A percentile compares a stretch with the other conserved stretches of the same genome.
phyloP scores from a whole-genome alignment of 1,140 invertebrate species.

The Ephestia elutella region DNA sequence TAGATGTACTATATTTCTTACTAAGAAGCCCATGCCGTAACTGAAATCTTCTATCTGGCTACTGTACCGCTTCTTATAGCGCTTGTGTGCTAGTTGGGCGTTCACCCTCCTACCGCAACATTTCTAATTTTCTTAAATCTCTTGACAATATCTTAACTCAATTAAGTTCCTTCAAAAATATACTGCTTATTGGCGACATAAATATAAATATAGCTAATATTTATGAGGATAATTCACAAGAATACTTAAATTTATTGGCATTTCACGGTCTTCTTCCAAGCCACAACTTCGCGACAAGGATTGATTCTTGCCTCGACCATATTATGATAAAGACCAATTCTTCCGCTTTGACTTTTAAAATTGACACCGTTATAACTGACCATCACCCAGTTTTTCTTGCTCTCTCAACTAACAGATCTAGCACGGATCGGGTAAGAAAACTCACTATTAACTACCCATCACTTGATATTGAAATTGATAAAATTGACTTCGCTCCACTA shows the following conservation, averaged over 20 bases:
- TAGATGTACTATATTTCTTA: too few relatives aligned
- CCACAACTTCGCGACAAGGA: not conserved
- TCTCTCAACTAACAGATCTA: not conserved
- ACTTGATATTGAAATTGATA: not conserved
- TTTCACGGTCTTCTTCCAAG: conserved; percentile 6
- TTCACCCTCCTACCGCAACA: not conserved
- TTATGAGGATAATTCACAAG: not conserved
- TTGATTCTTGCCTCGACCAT: conserved; percentile 6
- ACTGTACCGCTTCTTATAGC: too few relatives aligned
- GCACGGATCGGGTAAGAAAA: not conserved
- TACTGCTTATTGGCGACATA: conserved; percentile 3
- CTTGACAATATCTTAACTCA: conserved; percentile 2
- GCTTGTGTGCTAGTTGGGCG: too few relatives aligned
- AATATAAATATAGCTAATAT: conserved; percentile 8
- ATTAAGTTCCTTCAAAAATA: not conserved
- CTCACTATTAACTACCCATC: not conserved
- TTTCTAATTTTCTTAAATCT: conserved; percentile 1
- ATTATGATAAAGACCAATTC: not conserved
- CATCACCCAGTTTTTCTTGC: not conserved
- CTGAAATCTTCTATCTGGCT: too few relatives aligned
- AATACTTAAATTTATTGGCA: conserved; percentile 8
- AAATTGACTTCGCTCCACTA: not conserved
- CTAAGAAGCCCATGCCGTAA: too few relatives aligned
- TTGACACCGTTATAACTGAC: conserved; percentile 3
- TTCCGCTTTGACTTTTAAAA: not conserved